These are phyloP conservation scores for Atopsyche davidsoni DNA, from an alignment of 1,140 invertebrate genomes.

Conservation along the genomic window DNA sequence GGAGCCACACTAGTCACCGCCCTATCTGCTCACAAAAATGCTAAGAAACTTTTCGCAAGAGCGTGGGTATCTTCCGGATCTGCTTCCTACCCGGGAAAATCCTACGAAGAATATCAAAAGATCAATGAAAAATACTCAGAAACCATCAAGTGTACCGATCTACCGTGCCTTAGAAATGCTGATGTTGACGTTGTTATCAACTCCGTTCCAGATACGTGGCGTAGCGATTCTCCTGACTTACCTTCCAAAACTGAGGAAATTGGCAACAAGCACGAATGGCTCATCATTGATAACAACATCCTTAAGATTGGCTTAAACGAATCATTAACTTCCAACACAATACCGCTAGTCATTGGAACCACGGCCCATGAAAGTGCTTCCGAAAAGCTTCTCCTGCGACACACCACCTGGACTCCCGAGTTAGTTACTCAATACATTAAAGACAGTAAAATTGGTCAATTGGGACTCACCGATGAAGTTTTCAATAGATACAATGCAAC, in stretches of 20 bases:
- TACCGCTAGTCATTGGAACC: slow-evolving; percentile 60
- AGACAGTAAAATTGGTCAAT: slow-evolving; percentile 57
- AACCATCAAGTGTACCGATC: slow-evolving; percentile 46
- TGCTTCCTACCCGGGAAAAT: slow-evolving; percentile 59
- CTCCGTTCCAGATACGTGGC: slow-evolving; percentile 63
- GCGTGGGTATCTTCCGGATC: slow-evolving; percentile 71
- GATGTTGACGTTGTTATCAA: slow-evolving; percentile 59
- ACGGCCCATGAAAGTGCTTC: slow-evolving; percentile 64
- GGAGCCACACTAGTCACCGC: slow-evolving; percentile 73
- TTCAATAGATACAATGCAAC: slow-evolving; percentile 60
- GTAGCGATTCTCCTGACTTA: slow-evolving; percentile 52
- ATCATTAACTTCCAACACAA: slow-evolving; percentile 47
- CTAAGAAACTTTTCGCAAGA: slow-evolving; percentile 57
- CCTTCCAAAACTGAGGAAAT: slow-evolving; percentile 52
- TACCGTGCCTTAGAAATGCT: slow-evolving; percentile 54
- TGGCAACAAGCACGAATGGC: slow-evolving; percentile 61
- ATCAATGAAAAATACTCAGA: slow-evolving; percentile 55
- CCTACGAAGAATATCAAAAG: slow-evolving; percentile 54
- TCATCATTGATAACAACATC: slow-evolving; percentile 65
- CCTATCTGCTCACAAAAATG: slow-evolving; percentile 46
- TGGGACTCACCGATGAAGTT: slow-evolving; percentile 54
- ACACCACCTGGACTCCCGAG: slow-evolving; percentile 56
- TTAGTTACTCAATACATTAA: slow-evolving; percentile 57
- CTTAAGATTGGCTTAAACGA: slow-evolving; percentile 58
- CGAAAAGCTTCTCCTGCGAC: slow-evolving; percentile 48